phyloP scores from a whole-genome alignment of 2,797 vertebrate species.

The Crenuchus spilurus region DNA sequence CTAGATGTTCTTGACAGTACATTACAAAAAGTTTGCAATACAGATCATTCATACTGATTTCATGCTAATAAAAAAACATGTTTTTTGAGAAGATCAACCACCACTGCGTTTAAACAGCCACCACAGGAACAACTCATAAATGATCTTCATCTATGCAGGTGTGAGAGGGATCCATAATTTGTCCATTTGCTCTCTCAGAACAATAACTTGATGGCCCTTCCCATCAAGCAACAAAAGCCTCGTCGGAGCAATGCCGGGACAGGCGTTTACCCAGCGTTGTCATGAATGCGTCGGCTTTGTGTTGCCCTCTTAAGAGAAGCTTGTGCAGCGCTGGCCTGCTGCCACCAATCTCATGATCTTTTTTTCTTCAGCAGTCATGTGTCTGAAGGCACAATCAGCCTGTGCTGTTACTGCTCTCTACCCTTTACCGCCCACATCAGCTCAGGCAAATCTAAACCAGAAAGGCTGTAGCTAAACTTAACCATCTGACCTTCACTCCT shows the following conservation, averaged over 20 bases:
- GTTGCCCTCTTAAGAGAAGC: slow-evolving; percentile 60
- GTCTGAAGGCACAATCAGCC: slow-evolving; percentile 69
- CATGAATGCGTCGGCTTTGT: slow-evolving; percentile 72
- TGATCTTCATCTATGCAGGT: slow-evolving; percentile 35
- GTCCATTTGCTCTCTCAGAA: background rate
- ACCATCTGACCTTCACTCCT: slow-evolving; percentile 66
- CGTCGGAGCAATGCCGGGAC: slow-evolving; percentile 52
- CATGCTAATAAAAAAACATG: too few relatives aligned
- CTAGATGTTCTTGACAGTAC: too few relatives aligned
- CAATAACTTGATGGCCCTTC: slow-evolving; percentile 41
- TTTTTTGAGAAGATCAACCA: too few relatives aligned
- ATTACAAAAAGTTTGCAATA: too few relatives aligned
- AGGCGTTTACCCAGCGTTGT: background rate
- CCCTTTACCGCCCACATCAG: slow-evolving; percentile 60
- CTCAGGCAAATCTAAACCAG: slow-evolving; percentile 70
- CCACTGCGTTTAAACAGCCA: slow-evolving; percentile 35
- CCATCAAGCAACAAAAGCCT: slow-evolving; percentile 57
- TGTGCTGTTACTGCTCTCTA: slow-evolving; percentile 69
- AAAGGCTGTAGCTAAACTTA: slow-evolving; percentile 60
- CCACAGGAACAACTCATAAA: slow-evolving; percentile 41
- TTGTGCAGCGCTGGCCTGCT: slow-evolving; percentile 62
- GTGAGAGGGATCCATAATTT: slow-evolving; percentile 30
- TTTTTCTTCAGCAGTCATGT: slow-evolving; percentile 70
- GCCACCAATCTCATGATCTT: slow-evolving; percentile 60
- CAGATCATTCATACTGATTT: too few relatives aligned